These are phyloP conservation scores for Centropyge bicolor DNA, from an alignment of 2,797 vertebrate genomes.

Conservation along the genomic window DNA sequence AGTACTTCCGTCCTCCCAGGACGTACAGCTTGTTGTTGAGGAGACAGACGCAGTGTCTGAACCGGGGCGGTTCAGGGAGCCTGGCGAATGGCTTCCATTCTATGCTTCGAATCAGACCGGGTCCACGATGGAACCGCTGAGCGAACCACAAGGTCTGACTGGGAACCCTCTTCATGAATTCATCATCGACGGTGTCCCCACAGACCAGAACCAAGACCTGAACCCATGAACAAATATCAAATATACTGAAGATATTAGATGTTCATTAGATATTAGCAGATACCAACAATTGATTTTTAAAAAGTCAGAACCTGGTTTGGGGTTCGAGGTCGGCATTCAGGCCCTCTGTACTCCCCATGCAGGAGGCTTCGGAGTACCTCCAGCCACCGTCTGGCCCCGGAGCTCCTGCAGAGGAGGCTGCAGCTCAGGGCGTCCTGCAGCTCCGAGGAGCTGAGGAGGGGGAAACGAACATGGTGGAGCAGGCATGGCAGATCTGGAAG, in stretches of 20 bases:
- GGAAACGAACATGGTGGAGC: constrained; percentile 32
- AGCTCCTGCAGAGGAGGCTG: constrained; percentile 14
- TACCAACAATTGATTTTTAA: not conserved
- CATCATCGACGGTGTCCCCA: constrained; percentile 82
- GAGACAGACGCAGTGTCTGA: constrained; percentile 81
- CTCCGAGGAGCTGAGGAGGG: constrained; percentile 36
- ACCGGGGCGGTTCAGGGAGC: constrained; percentile 80
- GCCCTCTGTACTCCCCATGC: constrained; percentile 28
- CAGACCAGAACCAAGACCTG: constrained; percentile 81
- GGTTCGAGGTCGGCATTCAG: constrained; percentile 28
- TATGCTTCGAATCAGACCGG: constrained; percentile 76
- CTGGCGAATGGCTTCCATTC: constrained; percentile 79
- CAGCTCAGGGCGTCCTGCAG: constrained; percentile 39
- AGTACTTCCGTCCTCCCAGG: constrained; percentile 88
- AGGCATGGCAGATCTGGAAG: constrained; percentile 21
- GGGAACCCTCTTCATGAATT: constrained; percentile 82
- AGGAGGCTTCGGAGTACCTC: constrained; percentile 23
- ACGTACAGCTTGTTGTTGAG: constrained; percentile 84
- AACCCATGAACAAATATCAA: not conserved
- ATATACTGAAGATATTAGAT: too few species aligned
- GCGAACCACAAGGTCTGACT: constrained; percentile 85
- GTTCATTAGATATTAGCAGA: too few species aligned
- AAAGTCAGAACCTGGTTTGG: constrained; percentile 12
- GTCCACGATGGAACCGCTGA: constrained; percentile 80
- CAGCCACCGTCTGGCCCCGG: not conserved